A percentile compares a stretch with the other conserved stretches of the same genome.
These are phyloP conservation scores for Machimus rusticus DNA, from an alignment of 2,888 invertebrate genomes.

Conservation along the genomic window DNA sequence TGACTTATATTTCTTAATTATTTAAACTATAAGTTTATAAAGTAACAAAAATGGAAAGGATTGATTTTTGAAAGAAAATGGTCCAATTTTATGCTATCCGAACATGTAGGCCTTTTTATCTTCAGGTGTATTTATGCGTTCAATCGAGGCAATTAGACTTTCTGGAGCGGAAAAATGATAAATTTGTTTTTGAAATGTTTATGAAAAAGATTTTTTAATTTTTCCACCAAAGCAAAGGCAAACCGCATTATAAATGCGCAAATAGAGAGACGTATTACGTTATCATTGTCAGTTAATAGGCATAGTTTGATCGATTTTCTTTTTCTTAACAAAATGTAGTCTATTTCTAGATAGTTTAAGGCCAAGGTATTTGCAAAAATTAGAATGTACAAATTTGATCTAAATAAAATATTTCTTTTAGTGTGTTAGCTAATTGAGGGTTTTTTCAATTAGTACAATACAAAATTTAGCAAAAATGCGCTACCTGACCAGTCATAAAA, in stretches of 20 bases:
- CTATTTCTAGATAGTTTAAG: too few relatives aligned
- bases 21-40: neutral
- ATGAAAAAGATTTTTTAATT: neutral
- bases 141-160: neutral
- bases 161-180: neutral
- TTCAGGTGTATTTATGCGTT: neutral
- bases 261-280: neutral
- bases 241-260: neutral
- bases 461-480: too few relatives aligned
- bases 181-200: neutral
- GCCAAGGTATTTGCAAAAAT: too few relatives aligned
- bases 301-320: neutral
- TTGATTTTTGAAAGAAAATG: neutral
- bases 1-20: neutral
- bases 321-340: neutral
- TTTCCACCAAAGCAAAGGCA: neutral
- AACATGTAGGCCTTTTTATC: neutral
- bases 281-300: neutral
- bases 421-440: too few relatives aligned
- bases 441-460: too few relatives aligned
- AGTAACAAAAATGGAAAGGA: neutral
- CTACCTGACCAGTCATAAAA: too few relatives aligned
- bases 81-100: neutral
- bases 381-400: too few relatives aligned
- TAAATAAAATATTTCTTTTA: neutral